Percentiles rank a stretch among this genome's conserved stretches.
phyloP scores from a whole-genome alignment of 2,888 invertebrate genomes.

The Eutolmus rufibarbis region DNA sequence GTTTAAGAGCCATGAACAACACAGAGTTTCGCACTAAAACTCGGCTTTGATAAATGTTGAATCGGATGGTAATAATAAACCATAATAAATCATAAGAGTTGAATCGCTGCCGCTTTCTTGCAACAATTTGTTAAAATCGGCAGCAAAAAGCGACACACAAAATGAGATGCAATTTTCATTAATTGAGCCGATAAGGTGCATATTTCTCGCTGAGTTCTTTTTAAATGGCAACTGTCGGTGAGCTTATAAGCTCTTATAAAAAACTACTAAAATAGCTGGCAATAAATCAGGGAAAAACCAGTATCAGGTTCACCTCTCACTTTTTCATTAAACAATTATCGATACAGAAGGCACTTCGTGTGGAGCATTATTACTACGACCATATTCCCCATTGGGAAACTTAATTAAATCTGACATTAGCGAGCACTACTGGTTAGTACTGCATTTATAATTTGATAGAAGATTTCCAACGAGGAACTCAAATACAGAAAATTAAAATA shows the following conservation, averaged over 20 bases:
- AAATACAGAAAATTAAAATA: background rate
- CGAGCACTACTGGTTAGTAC: background rate
- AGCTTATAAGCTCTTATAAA: background rate
- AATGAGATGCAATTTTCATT: constrained; percentile 26
- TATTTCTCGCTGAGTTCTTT: background rate
- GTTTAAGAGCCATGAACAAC: background rate
- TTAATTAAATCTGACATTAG: background rate
- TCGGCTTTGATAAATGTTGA: background rate
- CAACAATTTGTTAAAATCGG: constrained; percentile 3
- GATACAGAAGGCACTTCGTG: background rate
- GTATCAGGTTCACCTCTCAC: constrained; percentile 6
- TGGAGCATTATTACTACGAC: background rate
- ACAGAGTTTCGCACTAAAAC: background rate
- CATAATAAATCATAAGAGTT: background rate
- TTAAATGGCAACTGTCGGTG: background rate
- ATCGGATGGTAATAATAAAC: background rate
- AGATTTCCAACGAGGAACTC: background rate
- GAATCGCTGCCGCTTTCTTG: background rate
- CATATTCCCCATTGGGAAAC: background rate
- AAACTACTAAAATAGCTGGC: background rate
- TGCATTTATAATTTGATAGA: background rate
- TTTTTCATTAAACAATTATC: constrained; percentile 5
- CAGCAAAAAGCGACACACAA: background rate
- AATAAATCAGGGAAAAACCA: constrained; percentile 11
- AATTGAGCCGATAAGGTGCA: background rate